Conservation (phyloP, 2,113 vertebrate genomes). For the Hippolais icterina region DNA sequence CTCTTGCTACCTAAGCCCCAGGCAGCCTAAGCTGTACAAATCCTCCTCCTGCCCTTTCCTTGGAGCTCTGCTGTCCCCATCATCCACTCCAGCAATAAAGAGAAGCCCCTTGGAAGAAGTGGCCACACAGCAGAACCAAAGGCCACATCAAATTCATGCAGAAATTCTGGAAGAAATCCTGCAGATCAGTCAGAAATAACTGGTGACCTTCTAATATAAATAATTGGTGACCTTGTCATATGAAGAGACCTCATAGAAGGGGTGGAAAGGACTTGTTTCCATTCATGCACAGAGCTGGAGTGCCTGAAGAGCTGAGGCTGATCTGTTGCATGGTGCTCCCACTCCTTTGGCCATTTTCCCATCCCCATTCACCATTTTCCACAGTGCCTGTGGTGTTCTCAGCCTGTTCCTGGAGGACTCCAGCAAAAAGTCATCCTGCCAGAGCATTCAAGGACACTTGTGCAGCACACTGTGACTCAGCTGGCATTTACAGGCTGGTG, state of each 20-base stretch:
- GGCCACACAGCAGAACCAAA: neutral
- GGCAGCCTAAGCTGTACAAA: neutral
- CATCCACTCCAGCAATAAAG: neutral
- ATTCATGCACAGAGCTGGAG: neutral
- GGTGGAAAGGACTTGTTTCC: neutral
- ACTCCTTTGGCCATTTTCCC: neutral
- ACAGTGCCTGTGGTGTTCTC: neutral
- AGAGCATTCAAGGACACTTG: neutral
- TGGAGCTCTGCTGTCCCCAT: neutral
- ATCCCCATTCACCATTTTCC: neutral
- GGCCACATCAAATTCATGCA: neutral
- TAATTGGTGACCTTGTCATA: neutral
- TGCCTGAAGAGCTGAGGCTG: neutral
- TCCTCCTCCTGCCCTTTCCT: neutral
- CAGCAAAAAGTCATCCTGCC: neutral
- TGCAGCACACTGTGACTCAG: neutral
- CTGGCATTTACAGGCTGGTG: neutral
- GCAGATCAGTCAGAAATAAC: neutral
- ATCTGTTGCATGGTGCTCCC: neutral
- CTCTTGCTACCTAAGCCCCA: neutral
- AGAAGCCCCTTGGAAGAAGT: neutral
- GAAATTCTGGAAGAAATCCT: neutral
- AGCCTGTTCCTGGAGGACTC: neutral
- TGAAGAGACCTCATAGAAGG: neutral
- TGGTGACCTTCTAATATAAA: neutral